Base-by-base conservation (phyloP, 1,140 invertebrate species). In the Drosophila serrata region DNA sequence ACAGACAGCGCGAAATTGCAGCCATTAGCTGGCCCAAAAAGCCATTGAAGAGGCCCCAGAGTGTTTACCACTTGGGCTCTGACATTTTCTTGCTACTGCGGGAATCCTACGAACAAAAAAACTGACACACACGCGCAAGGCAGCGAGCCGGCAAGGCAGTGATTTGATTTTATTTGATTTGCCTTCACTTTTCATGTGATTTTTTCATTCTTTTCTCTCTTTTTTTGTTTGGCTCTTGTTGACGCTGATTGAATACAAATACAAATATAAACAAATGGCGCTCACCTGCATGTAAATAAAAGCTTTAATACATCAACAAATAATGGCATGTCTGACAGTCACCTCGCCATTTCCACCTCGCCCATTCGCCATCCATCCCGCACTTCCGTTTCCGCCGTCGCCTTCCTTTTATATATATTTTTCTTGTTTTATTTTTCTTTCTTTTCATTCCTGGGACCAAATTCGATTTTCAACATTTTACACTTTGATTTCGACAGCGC, bases 211-310 rank as follows among this genome's bases (percentile, higher is more conserved):
- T 37, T 49, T 46, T 64, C 40, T 27, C 55, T 19, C 31, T 75
- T 57, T 75, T 57, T 63, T 61, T 69, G 31, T 45, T 42, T 57
- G 49, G 62, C 75, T 74, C 60, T 76, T 76, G 74, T 84, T 84
- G 84, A 88, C 84, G 84, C 84, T 87, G 84, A 87, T 87, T 87
- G 84, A 87, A 87, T 87, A 87, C 84, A 85, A 85, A 85, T 57
- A 74, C 74, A 81, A 78, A 86, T 81, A 82, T 81, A 88, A 88
- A 88, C 77, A 88, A 90, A 87, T 87, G 84, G 77, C 76, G 67
- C 72, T 75, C 84, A 87, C 84, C 84, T 82, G 84, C 72, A 88
- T 73, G 80, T 69, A 67, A 87, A 79, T 82, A 87, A 84, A 82
- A 80, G 72, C 84, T 88, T 87, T 87, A 87, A 84, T 88, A 88